A percentile compares a stretch with the other conserved stretches of the same genome.
Evolutionary conservation across 2,797 vertebrate species (phyloP).

Genomic region (Furcifer pardalis): DNA sequence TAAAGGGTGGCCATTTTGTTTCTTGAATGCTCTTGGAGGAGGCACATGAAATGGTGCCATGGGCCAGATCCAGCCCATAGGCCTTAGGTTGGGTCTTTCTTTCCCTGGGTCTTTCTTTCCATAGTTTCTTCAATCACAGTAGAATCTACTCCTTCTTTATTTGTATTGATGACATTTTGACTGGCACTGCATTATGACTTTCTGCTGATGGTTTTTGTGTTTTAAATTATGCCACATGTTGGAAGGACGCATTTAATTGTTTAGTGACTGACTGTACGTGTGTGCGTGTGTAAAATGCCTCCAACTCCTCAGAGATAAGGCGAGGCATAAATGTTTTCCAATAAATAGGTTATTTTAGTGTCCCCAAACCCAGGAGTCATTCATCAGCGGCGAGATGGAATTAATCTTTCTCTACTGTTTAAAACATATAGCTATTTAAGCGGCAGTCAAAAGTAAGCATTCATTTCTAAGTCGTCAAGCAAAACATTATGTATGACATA

Average conservation of each 20-base stretch:
- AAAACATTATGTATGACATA: conserved; percentile 3
- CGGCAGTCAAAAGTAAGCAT: conserved; percentile 9
- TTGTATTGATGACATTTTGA: neutral
- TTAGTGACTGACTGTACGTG: neutral
- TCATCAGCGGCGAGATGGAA: neutral
- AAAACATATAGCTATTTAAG: neutral
- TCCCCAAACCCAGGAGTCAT: neutral
- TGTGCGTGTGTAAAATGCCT: neutral
- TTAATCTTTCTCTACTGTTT: neutral
- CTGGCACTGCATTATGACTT: neutral
- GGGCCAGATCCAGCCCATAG: too few relatives aligned
- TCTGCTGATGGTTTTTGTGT: neutral
- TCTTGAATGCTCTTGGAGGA: too few relatives aligned
- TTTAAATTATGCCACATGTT: neutral
- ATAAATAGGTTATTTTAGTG: neutral
- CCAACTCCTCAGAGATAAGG: neutral
- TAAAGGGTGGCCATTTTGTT: too few relatives aligned
- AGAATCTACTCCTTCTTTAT: neutral
- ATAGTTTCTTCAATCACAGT: too few relatives aligned
- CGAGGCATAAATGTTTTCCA: neutral
- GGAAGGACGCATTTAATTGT: neutral
- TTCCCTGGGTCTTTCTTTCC: too few relatives aligned
- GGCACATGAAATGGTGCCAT: too few relatives aligned
- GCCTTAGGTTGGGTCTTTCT: too few relatives aligned
- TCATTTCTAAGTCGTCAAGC: neutral